Conservation (phyloP, 1,140 invertebrate genomes). For the Hylaeus volcanicus region DNA sequence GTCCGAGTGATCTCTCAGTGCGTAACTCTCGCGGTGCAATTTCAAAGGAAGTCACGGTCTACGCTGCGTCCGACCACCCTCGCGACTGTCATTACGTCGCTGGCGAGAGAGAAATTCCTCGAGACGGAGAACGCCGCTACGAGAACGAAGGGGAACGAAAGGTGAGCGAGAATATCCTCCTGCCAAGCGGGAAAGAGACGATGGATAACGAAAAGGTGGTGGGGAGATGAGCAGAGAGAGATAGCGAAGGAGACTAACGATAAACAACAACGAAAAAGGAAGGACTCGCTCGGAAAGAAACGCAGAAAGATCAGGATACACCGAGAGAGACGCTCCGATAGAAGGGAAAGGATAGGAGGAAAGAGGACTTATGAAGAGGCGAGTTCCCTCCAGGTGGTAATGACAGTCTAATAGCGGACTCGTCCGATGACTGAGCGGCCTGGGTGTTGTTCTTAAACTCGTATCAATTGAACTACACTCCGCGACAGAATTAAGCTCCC, state of each 20-base stretch:
- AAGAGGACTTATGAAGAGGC: slow-evolving; percentile 8
- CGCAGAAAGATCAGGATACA: slow-evolving; percentile 3
- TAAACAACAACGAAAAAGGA: background rate
- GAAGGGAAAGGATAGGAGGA: slow-evolving; percentile 5
- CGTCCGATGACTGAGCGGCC: slow-evolving; percentile 48
- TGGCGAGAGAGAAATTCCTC: slow-evolving; percentile 18
- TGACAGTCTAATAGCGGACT: slow-evolving; percentile 53
- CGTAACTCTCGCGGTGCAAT: slow-evolving; percentile 34
- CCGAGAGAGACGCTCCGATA: background rate
- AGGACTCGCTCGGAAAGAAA: background rate
- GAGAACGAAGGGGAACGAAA: background rate
- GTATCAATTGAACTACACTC: slow-evolving; percentile 30
- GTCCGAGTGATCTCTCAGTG: slow-evolving; percentile 48
- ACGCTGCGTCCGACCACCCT: slow-evolving; percentile 59
- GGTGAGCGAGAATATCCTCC: background rate
- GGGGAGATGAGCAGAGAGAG: background rate
- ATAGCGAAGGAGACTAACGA: background rate
- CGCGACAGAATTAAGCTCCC: no score
- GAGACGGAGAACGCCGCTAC: background rate
- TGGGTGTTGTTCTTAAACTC: slow-evolving; percentile 67
- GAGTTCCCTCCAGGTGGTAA: slow-evolving; percentile 47
- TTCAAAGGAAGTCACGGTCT: slow-evolving; percentile 53
- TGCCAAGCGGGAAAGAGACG: background rate
- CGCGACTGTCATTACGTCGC: slow-evolving; percentile 68
- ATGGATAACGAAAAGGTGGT: background rate